Base-by-base conservation (phyloP, 2,888 invertebrate species). In the Zootermopsis nevadensis region DNA sequence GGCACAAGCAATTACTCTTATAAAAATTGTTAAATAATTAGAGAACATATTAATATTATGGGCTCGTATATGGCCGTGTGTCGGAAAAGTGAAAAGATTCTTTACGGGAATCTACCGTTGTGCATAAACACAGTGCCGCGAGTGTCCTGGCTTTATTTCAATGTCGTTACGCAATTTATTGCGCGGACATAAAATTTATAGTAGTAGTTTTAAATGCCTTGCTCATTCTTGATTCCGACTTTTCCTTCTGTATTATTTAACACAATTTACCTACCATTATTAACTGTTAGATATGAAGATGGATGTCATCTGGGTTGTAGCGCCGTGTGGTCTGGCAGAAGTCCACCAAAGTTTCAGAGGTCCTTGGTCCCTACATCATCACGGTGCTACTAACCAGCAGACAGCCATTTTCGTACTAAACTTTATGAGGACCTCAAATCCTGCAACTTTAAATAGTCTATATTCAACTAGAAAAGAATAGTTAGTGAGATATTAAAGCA, bases 151-250 rank as follows among this genome's bases (percentile, higher is more conserved):
- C 60, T 27, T 27, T 42, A 15, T 33, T 55, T 38, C 22, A 38
- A 31, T 77, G 77, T 77, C 77, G 77, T 77, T 77, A 77, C 27
- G 31, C 77, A 48, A 77, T 77, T 77, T 77, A 77, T 77, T 77
- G 55, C 77, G 55, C 30, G 55, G 27, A 55, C 77, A 48, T 77
- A 77, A 77, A 77, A 77, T 27, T 55, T 60, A 76, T 76, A 38
- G 48, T 42, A 76, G 76, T 38, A 42, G 38, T 27, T n/a, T 77
- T 77, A 77, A 77, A 55, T 55, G 55, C 24, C 77, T 77, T 77
- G 77, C 55, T 77, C 27, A 31, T 24, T 77, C 33, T 38, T 76
- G 42, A n/a, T 48, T 35, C 33, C 10, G 19, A 27, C 19, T 33
- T 27, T n/a, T 31, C 30, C 24, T 77, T 38, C 12, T 38, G 19